Evolutionary conservation across 2,888 invertebrate genomes (phyloP).

Genomic region (Venustoraphidia nigricollis): DNA sequence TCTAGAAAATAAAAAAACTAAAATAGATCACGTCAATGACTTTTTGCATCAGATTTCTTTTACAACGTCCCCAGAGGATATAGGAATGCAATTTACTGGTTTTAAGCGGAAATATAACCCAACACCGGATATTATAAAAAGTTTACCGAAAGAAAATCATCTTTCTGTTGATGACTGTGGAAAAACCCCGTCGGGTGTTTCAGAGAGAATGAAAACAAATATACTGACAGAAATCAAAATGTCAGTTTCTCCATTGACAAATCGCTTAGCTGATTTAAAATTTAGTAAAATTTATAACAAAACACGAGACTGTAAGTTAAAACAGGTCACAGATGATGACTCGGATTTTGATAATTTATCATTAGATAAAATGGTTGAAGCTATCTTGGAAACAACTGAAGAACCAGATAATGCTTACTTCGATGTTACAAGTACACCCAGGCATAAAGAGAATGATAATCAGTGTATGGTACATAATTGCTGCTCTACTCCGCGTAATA

Average conservation of each 20-base stretch:
- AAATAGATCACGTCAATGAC: conserved; percentile 23
- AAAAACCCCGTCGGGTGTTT: too few relatives aligned
- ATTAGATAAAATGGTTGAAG: conserved; percentile 44
- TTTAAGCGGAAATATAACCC: conserved; percentile 9
- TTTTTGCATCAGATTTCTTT: conserved; percentile 22
- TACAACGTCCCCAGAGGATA: conserved; percentile 19
- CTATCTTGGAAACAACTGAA: conserved; percentile 41
- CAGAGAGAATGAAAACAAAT: too few relatives aligned
- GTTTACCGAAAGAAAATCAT: too few relatives aligned
- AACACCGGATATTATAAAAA: too few relatives aligned
- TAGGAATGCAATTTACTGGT: conserved; percentile 12
- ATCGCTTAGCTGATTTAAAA: conserved; percentile 38
- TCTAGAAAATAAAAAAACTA: conserved; percentile 28
- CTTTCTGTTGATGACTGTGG: too few relatives aligned
- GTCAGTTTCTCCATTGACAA: conserved; percentile 42
- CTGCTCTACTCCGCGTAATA: conserved; percentile 9
- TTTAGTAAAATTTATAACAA: conserved; percentile 33
- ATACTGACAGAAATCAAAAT: conserved; percentile 1
- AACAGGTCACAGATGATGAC: conserved; percentile 27
- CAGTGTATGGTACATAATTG: neutral
- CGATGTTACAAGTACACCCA: conserved; percentile 16
- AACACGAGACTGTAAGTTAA: conserved; percentile 22
- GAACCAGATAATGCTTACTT: conserved; percentile 27
- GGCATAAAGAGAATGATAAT: neutral
- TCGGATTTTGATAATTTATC: conserved; percentile 37